Percentiles rank a stretch among this genome's conserved stretches.
phyloP scores from a whole-genome alignment of 2,797 vertebrate species.

The Characodon lateralis region DNA sequence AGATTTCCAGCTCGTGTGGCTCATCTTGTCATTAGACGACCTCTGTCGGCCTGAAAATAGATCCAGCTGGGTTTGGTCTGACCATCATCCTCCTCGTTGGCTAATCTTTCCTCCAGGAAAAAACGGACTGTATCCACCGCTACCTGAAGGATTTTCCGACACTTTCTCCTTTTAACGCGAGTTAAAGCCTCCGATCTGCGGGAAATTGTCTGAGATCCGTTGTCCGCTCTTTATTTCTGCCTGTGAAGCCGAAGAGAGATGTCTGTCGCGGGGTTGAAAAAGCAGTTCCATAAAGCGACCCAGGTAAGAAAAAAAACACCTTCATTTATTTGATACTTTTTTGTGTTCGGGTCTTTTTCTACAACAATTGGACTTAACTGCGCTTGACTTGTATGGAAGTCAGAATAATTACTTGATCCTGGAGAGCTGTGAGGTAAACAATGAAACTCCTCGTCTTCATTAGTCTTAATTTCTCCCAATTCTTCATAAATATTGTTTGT shows the following conservation, averaged over 20 bases:
- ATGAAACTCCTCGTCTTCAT: neutral
- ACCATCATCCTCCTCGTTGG: slow-evolving; percentile 11
- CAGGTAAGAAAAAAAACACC: slow-evolving; percentile 77
- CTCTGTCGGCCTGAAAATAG: slow-evolving; percentile 48
- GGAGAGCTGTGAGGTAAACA: neutral
- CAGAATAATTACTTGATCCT: neutral
- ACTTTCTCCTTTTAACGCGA: neutral
- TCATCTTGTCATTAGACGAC: slow-evolving; percentile 11
- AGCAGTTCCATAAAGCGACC: slow-evolving; percentile 93
- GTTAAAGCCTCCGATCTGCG: neutral
- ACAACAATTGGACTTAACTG: neutral
- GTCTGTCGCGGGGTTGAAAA: slow-evolving; percentile 90
- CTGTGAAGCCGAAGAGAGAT: slow-evolving; percentile 61
- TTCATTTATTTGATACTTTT: too few species aligned
- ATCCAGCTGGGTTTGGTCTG: slow-evolving; percentile 53
- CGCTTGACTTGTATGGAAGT: neutral
- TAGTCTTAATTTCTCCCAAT: neutral
- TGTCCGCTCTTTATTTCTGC: neutral
- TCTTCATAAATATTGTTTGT: neutral
- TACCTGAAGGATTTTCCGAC: slow-evolving; percentile 37
- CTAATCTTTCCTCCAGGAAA: neutral
- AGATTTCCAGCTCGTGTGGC: neutral
- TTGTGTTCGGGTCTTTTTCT: neutral
- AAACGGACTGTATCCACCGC: slow-evolving; percentile 15
- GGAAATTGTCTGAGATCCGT: neutral